These are phyloP conservation scores for Mystacides longicornis DNA, from an alignment of 2,888 invertebrate species.

Conservation along the genomic window DNA sequence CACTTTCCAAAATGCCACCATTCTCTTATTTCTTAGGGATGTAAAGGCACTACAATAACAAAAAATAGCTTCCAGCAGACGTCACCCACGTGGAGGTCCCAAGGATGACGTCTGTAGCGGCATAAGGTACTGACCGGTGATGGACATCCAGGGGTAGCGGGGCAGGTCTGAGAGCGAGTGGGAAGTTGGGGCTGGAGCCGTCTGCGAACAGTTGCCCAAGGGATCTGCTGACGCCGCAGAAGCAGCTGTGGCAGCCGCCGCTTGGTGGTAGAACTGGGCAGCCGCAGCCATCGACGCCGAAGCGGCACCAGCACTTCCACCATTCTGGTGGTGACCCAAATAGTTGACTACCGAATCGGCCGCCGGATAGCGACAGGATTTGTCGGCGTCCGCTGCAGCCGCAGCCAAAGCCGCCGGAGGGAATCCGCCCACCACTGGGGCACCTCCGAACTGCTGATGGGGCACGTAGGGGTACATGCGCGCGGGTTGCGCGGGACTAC, in stretches of 20 bases:
- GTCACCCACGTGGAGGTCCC: constrained; percentile 2
- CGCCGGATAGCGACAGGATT: constrained; percentile 74
- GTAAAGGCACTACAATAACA: background rate
- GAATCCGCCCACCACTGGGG: constrained; percentile 57
- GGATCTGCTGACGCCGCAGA: constrained; percentile 76
- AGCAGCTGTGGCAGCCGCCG: constrained; percentile 65
- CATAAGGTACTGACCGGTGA: constrained; percentile 71
- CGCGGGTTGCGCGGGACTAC: constrained; percentile 65
- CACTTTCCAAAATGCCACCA: background rate
- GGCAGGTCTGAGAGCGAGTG: constrained; percentile 89
- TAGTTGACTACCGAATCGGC: constrained; percentile 78
- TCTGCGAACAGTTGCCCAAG: constrained; percentile 73
- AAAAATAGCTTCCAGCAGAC: background rate
- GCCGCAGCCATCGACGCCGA: constrained; percentile 61
- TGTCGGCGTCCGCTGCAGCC: constrained; percentile 61
- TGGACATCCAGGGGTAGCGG: constrained; percentile 94
- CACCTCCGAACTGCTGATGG: constrained; percentile 62
- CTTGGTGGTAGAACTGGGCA: constrained; percentile 88
- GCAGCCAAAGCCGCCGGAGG: constrained; percentile 60
- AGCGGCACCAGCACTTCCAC: constrained; percentile 52
- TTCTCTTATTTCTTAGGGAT: background rate
- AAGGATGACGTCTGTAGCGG: constrained; percentile 1
- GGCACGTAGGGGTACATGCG: constrained; percentile 93
- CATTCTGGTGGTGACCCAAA: constrained; percentile 65
- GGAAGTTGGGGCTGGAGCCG: constrained; percentile 62